A percentile compares a stretch with the other conserved stretches of the same genome.
phyloP scores from a whole-genome alignment of 2,797 vertebrate genomes.

The Rhabdophis nuchalis region DNA sequence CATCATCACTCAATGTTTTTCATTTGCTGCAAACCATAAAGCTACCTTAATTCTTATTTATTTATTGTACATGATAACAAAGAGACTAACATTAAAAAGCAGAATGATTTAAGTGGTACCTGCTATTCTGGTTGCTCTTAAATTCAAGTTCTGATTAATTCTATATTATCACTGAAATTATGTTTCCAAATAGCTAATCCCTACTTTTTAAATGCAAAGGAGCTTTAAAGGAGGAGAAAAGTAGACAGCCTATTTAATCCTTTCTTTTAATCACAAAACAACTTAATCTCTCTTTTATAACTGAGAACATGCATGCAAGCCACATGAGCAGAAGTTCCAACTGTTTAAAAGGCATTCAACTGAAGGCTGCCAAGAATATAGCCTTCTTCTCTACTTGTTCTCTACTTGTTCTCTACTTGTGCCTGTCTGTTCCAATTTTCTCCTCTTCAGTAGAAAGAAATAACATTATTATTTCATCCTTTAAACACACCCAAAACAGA shows the following conservation, averaged over 20 bases:
- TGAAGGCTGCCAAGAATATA: neutral
- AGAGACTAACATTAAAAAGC: neutral
- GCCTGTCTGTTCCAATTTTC: neutral
- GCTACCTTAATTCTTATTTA: neutral
- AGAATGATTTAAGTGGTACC: neutral
- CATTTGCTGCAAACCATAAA: neutral
- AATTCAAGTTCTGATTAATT: neutral
- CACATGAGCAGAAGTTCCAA: neutral
- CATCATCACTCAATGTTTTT: neutral
- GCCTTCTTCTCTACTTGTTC: neutral
- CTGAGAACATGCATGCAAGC: neutral
- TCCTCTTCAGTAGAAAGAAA: neutral
- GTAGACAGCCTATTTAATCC: neutral
- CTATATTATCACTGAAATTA: neutral
- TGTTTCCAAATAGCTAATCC: neutral
- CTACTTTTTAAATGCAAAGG: neutral
- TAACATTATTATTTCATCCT: neutral
- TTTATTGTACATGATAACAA: neutral
- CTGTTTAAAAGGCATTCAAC: neutral
- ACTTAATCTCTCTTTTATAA: neutral
- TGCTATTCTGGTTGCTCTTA: neutral
- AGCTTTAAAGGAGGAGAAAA: neutral
- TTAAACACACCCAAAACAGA: neutral
- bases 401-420: neutral
- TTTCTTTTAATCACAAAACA: neutral